A percentile compares a stretch with the other conserved stretches of the same genome.
These are phyloP conservation scores for Poecile montanus DNA, from an alignment of 2,797 vertebrate species.

Conservation along the genomic window DNA sequence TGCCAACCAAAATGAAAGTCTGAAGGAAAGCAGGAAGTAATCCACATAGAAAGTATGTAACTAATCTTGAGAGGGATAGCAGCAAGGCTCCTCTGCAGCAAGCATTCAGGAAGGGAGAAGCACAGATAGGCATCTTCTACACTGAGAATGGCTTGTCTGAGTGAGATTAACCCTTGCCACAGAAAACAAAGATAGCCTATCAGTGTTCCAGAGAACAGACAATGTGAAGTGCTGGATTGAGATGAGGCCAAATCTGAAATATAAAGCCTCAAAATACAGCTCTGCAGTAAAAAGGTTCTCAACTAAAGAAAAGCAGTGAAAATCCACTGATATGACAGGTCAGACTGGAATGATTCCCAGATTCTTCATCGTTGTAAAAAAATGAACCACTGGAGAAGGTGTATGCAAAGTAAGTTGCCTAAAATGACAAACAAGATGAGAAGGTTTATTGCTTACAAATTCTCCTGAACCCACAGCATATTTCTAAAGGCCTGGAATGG, in stretches of 20 bases:
- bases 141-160: constrained; percentile 34
- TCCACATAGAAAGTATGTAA: constrained; percentile 26
- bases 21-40: constrained; percentile 47
- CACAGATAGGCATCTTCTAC: constrained; percentile 35
- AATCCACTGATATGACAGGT: neutral
- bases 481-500: constrained; percentile 7
- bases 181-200: constrained; percentile 32
- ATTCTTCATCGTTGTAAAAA: neutral
- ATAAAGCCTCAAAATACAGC: neutral
- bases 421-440: neutral
- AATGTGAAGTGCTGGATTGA: neutral
- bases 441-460: constrained; percentile 14
- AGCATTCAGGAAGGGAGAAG: constrained; percentile 12
- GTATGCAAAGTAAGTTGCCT: neutral
- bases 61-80: constrained; percentile 30
- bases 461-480: neutral
- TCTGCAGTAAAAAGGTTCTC: neutral
- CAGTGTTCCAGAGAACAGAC: neutral
- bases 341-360: neutral
- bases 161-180: constrained; percentile 53
- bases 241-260: neutral
- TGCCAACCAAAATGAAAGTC: constrained; percentile 40
- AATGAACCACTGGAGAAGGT: constrained; percentile 1
- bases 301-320: neutral
- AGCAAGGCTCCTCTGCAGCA: constrained; percentile 9